A percentile compares a stretch with the other conserved stretches of the same genome.
phyloP scores from a whole-genome alignment of 2,113 vertebrate genomes.

The Oreochromis tanganicae region DNA sequence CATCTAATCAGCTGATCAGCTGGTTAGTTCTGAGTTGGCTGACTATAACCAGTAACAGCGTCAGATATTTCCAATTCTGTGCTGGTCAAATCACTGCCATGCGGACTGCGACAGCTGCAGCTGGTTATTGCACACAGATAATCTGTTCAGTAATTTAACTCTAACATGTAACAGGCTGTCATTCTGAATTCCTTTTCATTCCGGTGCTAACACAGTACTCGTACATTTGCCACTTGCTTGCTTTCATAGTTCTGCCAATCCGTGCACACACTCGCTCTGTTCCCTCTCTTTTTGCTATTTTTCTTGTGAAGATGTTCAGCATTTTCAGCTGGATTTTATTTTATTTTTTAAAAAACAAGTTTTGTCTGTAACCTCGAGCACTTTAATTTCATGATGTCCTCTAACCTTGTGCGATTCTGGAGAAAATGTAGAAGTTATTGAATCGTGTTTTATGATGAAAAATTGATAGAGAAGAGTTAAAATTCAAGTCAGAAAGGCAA shows the following conservation, averaged over 20 bases:
- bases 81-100: neutral
- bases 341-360: neutral
- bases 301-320: neutral
- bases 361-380: neutral
- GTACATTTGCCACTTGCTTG: neutral
- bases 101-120: neutral
- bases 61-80: neutral
- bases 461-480: neutral
- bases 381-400: neutral
- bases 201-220: neutral
- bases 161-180: neutral
- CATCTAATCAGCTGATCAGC: neutral
- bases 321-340: neutral
- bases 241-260: neutral
- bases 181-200: neutral
- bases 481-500: neutral
- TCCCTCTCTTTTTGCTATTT: neutral
- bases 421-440: neutral
- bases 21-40: neutral
- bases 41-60: neutral
- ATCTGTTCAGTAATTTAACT: neutral
- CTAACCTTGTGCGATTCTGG: neutral
- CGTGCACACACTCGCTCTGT: neutral
- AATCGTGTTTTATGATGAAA: neutral
- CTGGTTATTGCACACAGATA: neutral